phyloP scores from a whole-genome alignment of 2,113 vertebrate genomes.

The Podarcis cretensis region DNA sequence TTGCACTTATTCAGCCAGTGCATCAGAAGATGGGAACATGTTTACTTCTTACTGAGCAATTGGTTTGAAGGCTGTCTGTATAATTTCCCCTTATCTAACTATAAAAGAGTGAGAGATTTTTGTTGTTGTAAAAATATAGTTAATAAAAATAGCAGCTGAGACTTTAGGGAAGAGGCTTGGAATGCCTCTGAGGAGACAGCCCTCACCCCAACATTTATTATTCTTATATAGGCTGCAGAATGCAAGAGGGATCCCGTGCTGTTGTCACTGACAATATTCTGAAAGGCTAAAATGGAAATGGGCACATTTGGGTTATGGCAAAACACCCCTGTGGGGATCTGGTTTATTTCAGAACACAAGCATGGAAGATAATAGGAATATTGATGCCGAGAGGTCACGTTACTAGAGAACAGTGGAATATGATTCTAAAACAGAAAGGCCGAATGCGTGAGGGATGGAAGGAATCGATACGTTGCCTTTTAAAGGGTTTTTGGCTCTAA shows the following conservation, averaged over 20 bases:
- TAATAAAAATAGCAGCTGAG: neutral
- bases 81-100: neutral
- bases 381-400: constrained; percentile 48
- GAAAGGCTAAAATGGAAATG: neutral
- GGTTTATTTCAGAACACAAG: constrained; percentile 42
- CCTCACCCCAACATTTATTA: neutral
- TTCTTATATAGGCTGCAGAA: too few relatives aligned
- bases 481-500: constrained; percentile 70
- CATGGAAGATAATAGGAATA: constrained; percentile 63
- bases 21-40: neutral
- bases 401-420: constrained; percentile 63
- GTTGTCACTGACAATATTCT: neutral
- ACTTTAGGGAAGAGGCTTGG: neutral
- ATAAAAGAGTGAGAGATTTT: neutral
- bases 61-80: neutral
- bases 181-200: neutral
- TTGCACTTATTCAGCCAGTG: neutral
- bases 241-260: neutral
- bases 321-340: constrained; percentile 32
- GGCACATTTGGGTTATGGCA: constrained; percentile 33
- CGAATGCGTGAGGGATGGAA: constrained; percentile 62
- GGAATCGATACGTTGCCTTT: constrained; percentile 75
- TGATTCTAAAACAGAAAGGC: constrained; percentile 62
- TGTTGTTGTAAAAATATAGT: neutral
- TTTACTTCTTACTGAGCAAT: neutral